phyloP scores from a whole-genome alignment of 2,888 invertebrate genomes.

The Limnephilus lunatus region DNA sequence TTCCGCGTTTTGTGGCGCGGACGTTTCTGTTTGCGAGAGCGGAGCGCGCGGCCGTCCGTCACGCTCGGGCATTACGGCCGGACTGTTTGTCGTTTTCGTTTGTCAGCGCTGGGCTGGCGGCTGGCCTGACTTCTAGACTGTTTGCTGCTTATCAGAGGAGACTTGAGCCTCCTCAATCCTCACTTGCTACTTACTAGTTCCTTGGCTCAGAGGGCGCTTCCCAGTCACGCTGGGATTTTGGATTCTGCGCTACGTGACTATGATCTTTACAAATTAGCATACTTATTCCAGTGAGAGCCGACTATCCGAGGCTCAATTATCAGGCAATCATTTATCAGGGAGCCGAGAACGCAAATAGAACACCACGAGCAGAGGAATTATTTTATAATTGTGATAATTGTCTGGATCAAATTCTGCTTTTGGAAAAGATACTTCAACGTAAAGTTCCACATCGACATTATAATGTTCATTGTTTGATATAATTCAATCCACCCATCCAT shows the following conservation, averaged over 20 bases:
- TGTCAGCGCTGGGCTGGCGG: conserved; percentile 37
- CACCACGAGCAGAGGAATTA: conserved; percentile 13
- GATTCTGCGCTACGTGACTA: conserved; percentile 27
- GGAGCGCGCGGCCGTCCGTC: conserved; percentile 56
- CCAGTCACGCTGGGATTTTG: conserved; percentile 3
- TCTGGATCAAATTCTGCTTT: not conserved
- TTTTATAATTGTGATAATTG: not conserved
- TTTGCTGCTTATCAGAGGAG: not conserved
- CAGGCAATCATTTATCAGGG: conserved; percentile 44
- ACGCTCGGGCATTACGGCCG: conserved; percentile 58
- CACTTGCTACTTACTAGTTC: not conserved
- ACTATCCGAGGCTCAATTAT: conserved; percentile 25
- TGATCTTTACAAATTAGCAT: conserved; percentile 50
- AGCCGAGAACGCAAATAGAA: conserved; percentile 41
- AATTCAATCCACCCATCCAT: not conserved
- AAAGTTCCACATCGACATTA: not conserved
- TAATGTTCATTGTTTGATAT: not conserved
- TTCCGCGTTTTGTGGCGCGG: conserved; percentile 3
- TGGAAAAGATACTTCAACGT: not conserved
- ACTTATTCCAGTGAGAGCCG: conserved; percentile 37
- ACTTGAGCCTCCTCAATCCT: not conserved
- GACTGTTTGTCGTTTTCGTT: conserved; percentile 30
- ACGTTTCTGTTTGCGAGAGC: conserved; percentile 23
- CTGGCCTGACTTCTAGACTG: not conserved
- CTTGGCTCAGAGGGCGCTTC: not conserved